Base-by-base conservation (phyloP, 2,113 vertebrate genomes). In the Serinus canaria region DNA sequence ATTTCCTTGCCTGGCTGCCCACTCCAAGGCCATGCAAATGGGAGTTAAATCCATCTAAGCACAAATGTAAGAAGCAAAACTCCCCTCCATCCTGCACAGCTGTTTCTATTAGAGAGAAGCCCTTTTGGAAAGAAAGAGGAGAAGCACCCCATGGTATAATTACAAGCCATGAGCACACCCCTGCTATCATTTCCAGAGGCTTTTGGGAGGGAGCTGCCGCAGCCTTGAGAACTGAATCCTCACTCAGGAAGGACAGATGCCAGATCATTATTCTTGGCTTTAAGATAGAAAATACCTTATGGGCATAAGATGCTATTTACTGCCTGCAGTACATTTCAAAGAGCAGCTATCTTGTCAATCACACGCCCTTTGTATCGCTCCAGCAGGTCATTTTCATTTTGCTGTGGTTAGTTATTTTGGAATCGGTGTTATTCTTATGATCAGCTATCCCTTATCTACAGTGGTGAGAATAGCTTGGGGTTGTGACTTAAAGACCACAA, bases 261-360 rank as follows among this genome's bases (percentile, higher is more conserved):
- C 96, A 97, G 90, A 97, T 90, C 77, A 70, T 96, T 97, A 86
- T 94, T 96, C 80, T 81, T 96, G 95, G 90, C 86, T 95, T 95
- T 58, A 49, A 84, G 72, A 60, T 7, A 93, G 89, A 95, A 93
- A 96, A 96, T 72, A 94, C 89, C 94, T 93, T 56, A 75, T 81
- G 81, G 97, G 89, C 62, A 95, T 18, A 62, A 89, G 76, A 66
- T 92, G 92, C 82, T 96, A 30, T 95, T 91, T 85, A 23, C 49
- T 91, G 88, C 81, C 90, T 94, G 19, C 78, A 92, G 87, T 80
- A 67, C 74, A 43, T 95, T 89, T 95, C 81, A 95, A 94, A 94
- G 78, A 96, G 39, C 75, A 96, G 86, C 92, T 91, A 91, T 95
- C 94, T 85, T 97, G 97, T 97, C 95, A 96, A 56, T 97, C 97